Evolutionary conservation across 2,113 vertebrate genomes (phyloP).

Genomic region (Oreotrochilus melanogaster): DNA sequence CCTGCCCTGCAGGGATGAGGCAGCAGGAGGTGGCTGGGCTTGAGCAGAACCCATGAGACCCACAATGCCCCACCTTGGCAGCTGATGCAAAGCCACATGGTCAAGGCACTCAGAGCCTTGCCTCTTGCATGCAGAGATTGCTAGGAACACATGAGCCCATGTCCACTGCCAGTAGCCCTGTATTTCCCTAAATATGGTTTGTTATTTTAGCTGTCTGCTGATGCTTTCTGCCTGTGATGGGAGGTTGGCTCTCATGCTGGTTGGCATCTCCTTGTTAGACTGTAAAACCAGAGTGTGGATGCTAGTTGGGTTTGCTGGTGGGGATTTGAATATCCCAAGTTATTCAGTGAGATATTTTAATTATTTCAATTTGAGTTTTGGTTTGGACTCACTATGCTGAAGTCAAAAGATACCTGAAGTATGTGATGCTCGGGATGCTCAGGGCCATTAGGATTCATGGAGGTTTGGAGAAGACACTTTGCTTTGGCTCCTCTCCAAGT

Average conservation of each 20-base stretch:
- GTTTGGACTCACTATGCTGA: background rate
- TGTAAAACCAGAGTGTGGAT: background rate
- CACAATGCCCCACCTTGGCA: background rate
- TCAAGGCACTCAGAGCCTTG: too few species aligned
- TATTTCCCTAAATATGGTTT: background rate
- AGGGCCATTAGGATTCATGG: background rate
- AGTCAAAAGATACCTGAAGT: background rate
- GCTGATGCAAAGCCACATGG: fast-evolving
- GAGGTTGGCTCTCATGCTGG: background rate
- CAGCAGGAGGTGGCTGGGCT: background rate
- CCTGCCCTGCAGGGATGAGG: background rate
- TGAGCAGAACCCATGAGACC: background rate
- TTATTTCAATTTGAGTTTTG: background rate
- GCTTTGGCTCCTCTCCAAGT: background rate
- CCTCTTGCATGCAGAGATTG: background rate
- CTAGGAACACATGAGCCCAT: fast-evolving
- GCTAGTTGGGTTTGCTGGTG: background rate
- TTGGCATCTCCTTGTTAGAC: background rate
- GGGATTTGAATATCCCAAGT: background rate
- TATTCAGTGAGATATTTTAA: background rate
- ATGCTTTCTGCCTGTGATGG: background rate
- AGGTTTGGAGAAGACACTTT: background rate
- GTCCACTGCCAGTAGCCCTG: background rate
- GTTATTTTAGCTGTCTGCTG: background rate
- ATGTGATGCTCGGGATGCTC: background rate